Conservation (phyloP, 2,113 vertebrate species). For the Lepus europaeus region DNA sequence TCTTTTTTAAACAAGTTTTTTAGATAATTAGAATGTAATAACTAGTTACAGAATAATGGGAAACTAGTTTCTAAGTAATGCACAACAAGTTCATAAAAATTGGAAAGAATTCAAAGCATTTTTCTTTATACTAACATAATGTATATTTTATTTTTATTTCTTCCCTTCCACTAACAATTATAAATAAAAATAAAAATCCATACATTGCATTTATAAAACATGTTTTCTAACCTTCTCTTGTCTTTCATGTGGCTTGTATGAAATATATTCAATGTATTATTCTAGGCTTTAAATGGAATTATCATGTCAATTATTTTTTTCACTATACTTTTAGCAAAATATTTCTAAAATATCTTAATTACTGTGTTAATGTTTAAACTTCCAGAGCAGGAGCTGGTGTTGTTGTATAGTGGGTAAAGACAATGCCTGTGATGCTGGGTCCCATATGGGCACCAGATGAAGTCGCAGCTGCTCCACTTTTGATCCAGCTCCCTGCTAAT, state of each 20-base stretch:
- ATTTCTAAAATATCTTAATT: not conserved
- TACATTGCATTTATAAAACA: not conserved
- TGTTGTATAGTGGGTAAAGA: not conserved
- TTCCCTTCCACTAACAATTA: not conserved
- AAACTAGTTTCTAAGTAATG: too few species aligned
- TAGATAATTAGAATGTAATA: not conserved
- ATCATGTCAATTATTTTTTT: not conserved
- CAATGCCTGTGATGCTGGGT: too few species aligned
- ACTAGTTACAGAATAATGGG: not conserved
- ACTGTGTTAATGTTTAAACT: not conserved
- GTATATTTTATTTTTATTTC: not conserved
- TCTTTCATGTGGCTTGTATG: not conserved
- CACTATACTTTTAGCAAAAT: not conserved
- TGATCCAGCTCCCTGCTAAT: too few species aligned
- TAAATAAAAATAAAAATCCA: not conserved
- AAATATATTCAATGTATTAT: conserved; percentile 4
- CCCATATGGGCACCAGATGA: too few species aligned
- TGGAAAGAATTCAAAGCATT: not conserved
- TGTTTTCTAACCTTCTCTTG: not conserved
- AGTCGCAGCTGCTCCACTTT: too few species aligned
- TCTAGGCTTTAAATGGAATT: conserved; percentile 14
- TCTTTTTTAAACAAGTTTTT: too few species aligned
- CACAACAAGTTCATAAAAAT: too few species aligned
- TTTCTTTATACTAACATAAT: not conserved
- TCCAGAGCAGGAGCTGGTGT: not conserved